Evolutionary conservation across 2,113 vertebrate species (phyloP).

Genomic region (Xiphophorus maculatus): DNA sequence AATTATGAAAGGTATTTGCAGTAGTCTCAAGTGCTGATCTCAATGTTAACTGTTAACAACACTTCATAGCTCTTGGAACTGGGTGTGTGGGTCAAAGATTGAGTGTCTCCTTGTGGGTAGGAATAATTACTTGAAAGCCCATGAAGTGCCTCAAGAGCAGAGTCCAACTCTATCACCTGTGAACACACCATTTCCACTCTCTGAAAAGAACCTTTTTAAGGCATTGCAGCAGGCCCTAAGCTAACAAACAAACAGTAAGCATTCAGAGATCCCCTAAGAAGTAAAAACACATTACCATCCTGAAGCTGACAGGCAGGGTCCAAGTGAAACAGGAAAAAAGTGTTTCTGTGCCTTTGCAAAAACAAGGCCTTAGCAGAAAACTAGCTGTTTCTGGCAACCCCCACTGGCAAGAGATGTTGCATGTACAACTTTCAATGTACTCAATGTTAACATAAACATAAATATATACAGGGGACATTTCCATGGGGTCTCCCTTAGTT

Average conservation of each 20-base stretch:
- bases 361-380: conserved; percentile 85
- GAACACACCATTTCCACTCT: conserved; percentile 38
- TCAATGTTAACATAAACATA: conserved; percentile 79
- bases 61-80: conserved; percentile 11
- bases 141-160: conserved; percentile 30
- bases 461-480: conserved; percentile 62
- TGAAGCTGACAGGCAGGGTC: conserved; percentile 82
- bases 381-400: conserved; percentile 80
- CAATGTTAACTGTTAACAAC: conserved; percentile 17
- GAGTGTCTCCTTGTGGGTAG: conserved; percentile 29
- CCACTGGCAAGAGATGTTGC: conserved; percentile 76
- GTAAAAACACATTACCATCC: conserved; percentile 92
- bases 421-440: conserved; percentile 79
- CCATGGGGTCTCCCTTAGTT: conserved; percentile 66
- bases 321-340: conserved; percentile 94
- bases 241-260: conserved; percentile 73
- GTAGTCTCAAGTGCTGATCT: conserved; percentile 24
- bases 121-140: conserved; percentile 29
- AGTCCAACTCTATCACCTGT: conserved; percentile 48
- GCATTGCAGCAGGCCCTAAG: conserved; percentile 60
- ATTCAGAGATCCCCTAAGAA: conserved; percentile 85
- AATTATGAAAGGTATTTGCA: conserved; percentile 42
- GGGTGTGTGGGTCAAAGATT: conserved; percentile 32
- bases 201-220: conserved; percentile 44
- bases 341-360: conserved; percentile 87